Conservation (phyloP, 2,797 vertebrate species). For the Hypotaenidia okinawae region DNA sequence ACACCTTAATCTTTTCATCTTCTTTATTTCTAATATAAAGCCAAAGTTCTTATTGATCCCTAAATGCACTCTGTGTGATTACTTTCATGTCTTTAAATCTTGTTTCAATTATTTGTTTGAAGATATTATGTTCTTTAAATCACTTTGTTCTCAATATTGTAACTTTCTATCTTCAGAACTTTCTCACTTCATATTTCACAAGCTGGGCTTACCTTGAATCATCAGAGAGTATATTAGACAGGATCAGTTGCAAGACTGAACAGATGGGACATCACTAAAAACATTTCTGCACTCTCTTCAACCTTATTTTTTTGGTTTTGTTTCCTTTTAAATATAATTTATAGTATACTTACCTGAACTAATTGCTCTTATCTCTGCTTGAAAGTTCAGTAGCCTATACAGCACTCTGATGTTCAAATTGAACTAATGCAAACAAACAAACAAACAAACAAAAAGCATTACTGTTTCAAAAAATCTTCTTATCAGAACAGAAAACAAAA, state of each 20-base stretch:
- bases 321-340: background rate
- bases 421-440: background rate
- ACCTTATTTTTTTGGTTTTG: background rate
- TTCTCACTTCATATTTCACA: background rate
- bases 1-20: background rate
- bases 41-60: background rate
- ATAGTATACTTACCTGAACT: background rate
- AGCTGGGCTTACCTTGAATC: background rate
- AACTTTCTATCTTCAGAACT: background rate
- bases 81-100: background rate
- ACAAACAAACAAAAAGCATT: background rate
- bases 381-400: background rate
- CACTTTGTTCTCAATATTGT: background rate
- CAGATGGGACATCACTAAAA: background rate
- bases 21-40: background rate
- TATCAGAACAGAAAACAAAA: background rate
- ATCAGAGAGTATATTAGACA: background rate
- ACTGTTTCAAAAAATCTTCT: background rate
- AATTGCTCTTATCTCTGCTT: background rate
- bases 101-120: background rate
- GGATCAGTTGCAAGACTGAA: background rate
- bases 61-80: background rate
- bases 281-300: background rate
- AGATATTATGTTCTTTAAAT: background rate
- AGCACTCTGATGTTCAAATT: background rate